Conservation (phyloP, 2,113 vertebrate species). For the Leptobrachium leishanense region DNA sequence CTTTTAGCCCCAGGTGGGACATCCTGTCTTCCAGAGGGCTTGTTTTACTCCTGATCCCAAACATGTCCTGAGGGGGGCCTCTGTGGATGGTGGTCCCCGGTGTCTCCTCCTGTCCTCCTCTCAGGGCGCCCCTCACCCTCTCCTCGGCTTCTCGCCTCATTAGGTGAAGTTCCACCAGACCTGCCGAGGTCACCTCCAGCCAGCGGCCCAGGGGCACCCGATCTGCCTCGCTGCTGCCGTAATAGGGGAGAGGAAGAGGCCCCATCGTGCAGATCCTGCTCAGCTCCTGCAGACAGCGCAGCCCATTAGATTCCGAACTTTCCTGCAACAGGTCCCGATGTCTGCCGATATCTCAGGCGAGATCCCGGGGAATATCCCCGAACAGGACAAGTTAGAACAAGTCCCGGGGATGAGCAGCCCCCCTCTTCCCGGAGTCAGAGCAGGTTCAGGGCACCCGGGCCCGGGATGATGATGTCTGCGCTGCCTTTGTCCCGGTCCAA, state of each 20-base stretch:
- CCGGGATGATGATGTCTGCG: no score
- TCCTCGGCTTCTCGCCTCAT: slow-evolving; percentile 27
- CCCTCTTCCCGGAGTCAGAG: no score
- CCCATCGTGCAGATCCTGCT: not conserved
- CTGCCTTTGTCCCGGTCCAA: slow-evolving; percentile 6
- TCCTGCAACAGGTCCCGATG: not conserved
- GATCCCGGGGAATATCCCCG: not conserved
- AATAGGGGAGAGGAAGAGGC: not conserved
- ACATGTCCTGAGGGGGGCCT: no score
- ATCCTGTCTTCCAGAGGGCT: no score
- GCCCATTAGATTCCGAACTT: not conserved
- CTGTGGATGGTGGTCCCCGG: not conserved
- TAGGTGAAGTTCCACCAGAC: slow-evolving; percentile 6
- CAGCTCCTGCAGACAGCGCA: not conserved
- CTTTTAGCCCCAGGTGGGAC: no score
- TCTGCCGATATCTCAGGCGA: not conserved
- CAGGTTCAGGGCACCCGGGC: no score
- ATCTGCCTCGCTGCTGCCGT: not conserved
- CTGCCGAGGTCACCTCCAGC: slow-evolving; percentile 15
- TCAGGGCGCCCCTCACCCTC: slow-evolving; percentile 7
- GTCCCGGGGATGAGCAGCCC: no score
- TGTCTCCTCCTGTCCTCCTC: not conserved
- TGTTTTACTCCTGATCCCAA: no score
- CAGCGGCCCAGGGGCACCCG: not conserved
- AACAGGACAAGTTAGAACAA: no score